Base-by-base conservation (phyloP, 2,113 vertebrate genomes). In the Bubalus kerabau region DNA sequence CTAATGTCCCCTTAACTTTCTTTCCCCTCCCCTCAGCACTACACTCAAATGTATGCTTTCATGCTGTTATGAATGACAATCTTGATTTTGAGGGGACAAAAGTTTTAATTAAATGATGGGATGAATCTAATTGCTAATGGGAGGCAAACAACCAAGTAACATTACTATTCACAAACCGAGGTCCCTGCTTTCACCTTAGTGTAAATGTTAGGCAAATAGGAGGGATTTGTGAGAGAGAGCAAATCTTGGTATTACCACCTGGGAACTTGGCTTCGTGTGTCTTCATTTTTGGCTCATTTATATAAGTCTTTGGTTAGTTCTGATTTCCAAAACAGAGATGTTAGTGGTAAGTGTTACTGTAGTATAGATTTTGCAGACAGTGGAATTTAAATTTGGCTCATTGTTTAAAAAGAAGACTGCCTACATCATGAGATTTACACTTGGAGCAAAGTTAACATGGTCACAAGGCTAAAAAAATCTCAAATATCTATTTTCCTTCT, bases 401-500 rank as follows among this genome's bases (percentile, higher is more conserved):
- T 90, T 94, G 59, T 93, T 93, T 93, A 67, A 85, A 86, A 84
- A 90, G 36, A 93, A 92, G 46, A 48, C 80, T 32, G 23, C 23
- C 56, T 32, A 43, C 6, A 6, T 48, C 60, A 32, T n/a, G 78
- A 88, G 59, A 59, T 84, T 84, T 76, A 17, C 30, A 87, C 23
- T 76, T 46, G 86, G 60, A 76, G 64, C 28, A 59, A 81, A 5
- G 9, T 91, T 85, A 74, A 52, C 6, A 11, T 57, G 67, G 67
- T 64, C 24, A 81, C n/a, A 88, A 86, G 17, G 14, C 26, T 43
- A 60, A 85, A 90, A 91, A 89, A 36, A 17, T 28, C 46, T 94
- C 60, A 88, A 85, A 32, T 89, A 74, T 93, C 56, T 89, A 3
- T 89, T 88, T 97, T 83, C 62, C 59, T 92, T 95, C 67, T 52